phyloP scores from a whole-genome alignment of 2,888 invertebrate genomes.

The Noctua janthina region DNA sequence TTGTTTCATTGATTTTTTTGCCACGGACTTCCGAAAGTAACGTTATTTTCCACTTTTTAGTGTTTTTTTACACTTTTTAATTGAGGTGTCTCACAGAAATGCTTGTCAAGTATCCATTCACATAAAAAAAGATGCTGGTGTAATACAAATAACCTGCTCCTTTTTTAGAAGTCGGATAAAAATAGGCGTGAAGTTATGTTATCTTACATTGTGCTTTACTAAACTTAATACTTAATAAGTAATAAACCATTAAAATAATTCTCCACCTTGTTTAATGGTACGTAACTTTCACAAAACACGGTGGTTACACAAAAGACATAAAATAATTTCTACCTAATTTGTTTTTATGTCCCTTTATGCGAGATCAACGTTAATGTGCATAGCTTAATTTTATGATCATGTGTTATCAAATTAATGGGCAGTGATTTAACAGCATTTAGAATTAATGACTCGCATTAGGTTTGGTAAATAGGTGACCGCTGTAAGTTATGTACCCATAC shows the following conservation, averaged over 20 bases:
- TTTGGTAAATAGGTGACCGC: constrained; percentile 6
- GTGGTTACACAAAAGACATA: constrained; percentile 20
- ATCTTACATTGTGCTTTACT: not conserved
- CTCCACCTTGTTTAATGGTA: constrained; percentile 4
- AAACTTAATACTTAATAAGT: not conserved
- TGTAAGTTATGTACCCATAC: not conserved
- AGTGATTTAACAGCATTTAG: constrained; percentile 44
- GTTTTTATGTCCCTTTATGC: constrained; percentile 36
- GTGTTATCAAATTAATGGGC: constrained; percentile 43
- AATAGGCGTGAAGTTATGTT: no score
- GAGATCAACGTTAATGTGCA: constrained; percentile 35
- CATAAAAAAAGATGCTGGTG: no score
- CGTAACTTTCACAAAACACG: constrained; percentile 7
- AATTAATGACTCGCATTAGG: constrained; percentile 20
- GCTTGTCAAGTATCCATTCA: no score
- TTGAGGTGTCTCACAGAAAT: no score
- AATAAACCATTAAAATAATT: not conserved
- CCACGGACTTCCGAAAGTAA: no score
- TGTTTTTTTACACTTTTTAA: no score
- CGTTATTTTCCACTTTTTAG: no score
- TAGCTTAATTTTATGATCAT: constrained; percentile 50
- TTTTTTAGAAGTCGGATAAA: no score
- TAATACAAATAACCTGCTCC: no score
- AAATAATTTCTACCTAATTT: constrained; percentile 47
- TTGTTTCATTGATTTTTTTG: no score